These are phyloP conservation scores for Lynx canadensis DNA, from an alignment of 2,113 vertebrate species.

Conservation along the genomic window DNA sequence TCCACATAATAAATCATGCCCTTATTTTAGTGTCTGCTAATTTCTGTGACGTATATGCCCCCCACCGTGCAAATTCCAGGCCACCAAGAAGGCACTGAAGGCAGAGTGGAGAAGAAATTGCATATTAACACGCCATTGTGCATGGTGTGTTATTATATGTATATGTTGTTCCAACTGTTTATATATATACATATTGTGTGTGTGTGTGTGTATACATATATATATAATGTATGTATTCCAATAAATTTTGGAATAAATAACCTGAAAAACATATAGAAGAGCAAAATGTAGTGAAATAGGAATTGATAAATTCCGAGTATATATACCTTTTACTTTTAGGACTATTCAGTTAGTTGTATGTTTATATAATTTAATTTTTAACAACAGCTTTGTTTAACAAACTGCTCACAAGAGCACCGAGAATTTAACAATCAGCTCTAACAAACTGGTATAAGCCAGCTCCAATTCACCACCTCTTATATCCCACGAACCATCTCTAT, in stretches of 20 bases:
- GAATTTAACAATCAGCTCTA: background rate
- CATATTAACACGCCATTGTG: background rate
- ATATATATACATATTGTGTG: background rate
- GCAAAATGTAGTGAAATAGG: background rate
- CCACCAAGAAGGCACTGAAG: background rate
- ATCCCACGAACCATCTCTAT: background rate
- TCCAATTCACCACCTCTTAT: background rate
- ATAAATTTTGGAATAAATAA: background rate
- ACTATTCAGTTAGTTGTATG: background rate
- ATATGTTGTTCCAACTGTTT: background rate
- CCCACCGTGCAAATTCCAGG: background rate
- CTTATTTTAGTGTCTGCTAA: background rate
- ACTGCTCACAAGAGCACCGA: background rate
- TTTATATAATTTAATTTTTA: background rate
- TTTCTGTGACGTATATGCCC: background rate
- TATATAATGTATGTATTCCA: background rate
- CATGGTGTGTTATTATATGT: background rate
- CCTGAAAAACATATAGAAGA: background rate
- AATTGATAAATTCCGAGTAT: background rate
- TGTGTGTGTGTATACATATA: background rate
- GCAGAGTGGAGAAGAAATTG: background rate
- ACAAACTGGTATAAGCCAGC: background rate
- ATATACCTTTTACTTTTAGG: background rate
- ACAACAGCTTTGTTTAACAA: background rate
- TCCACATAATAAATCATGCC: background rate